Evolutionary conservation across 2,888 invertebrate species (phyloP).

Genomic region (Stratiomys singularior): DNA sequence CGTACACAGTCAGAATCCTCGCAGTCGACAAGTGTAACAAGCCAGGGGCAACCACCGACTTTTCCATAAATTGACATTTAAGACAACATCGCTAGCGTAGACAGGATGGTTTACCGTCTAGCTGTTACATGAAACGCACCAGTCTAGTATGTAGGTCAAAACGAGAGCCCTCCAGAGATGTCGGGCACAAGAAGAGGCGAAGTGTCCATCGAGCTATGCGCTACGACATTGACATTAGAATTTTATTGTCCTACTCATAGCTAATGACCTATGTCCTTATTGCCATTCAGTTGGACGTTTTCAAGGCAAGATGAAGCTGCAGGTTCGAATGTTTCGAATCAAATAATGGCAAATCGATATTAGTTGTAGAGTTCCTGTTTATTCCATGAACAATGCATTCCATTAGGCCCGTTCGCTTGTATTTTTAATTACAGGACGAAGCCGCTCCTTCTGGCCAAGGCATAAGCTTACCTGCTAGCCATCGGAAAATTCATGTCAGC

Average conservation of each 20-base stretch:
- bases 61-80: not conserved
- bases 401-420: not conserved
- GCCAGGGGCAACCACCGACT: not conserved
- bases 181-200: too few species aligned
- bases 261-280: not conserved
- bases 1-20: not conserved
- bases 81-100: conserved; percentile 1
- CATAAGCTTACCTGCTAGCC: too few species aligned
- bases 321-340: too few species aligned
- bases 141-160: conserved; percentile 12
- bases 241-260: not conserved
- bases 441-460: too few species aligned
- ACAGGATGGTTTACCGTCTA: conserved; percentile 3
- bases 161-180: not conserved
- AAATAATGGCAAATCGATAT: too few species aligned
- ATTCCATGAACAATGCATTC: not conserved
- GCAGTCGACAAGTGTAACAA: not conserved
- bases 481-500: too few species aligned
- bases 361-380: too few species aligned
- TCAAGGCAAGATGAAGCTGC: too few species aligned
- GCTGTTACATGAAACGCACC: not conserved
- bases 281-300: not conserved
- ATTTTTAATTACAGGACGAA: not conserved
- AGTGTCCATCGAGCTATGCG: too few species aligned
- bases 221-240: conserved; percentile 14